Evolutionary conservation across 2,888 invertebrate species (phyloP).

Genomic region (Abscondita cerata): DNA sequence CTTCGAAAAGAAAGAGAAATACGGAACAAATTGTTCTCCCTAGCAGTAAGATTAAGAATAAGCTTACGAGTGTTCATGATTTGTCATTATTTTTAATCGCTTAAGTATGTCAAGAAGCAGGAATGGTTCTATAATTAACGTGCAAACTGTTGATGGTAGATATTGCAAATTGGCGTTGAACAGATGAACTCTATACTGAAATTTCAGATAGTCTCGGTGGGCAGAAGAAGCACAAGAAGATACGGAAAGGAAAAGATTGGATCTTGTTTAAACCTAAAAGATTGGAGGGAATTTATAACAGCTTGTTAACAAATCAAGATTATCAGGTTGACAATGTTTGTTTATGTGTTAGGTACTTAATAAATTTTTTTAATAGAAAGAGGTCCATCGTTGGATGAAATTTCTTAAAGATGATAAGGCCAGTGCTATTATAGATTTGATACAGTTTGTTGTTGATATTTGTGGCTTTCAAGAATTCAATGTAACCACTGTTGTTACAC

Average conservation of each 20-base stretch:
- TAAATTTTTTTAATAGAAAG: not conserved
- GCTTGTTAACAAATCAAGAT: not conserved
- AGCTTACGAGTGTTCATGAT: too few relatives aligned
- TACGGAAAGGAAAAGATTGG: slow-evolving; percentile 10
- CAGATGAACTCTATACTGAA: too few relatives aligned
- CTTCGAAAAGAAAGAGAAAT: too few relatives aligned
- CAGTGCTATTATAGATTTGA: not conserved
- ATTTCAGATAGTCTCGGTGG: too few relatives aligned
- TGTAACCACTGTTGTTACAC: not conserved
- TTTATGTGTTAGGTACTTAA: not conserved
- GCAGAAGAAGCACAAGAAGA: not conserved
- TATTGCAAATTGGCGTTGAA: too few relatives aligned
- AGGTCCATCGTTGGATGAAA: slow-evolving; percentile 3
- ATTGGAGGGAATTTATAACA: not conserved
- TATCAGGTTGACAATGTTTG: not conserved
- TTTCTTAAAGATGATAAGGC: not conserved
- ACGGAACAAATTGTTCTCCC: too few relatives aligned
- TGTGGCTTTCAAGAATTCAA: slow-evolving; percentile 13
- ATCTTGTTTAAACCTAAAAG: slow-evolving; percentile 6
- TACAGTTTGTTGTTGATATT: slow-evolving; percentile 14
- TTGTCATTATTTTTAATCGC: too few relatives aligned
- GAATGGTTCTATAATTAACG: too few relatives aligned
- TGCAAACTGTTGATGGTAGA: too few relatives aligned
- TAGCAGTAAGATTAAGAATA: too few relatives aligned
- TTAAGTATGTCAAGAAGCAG: too few relatives aligned